Percentiles rank a stretch among this genome's conserved stretches.
These are phyloP conservation scores for Gobius niger DNA, from an alignment of 2,113 vertebrate genomes.

Conservation along the genomic window DNA sequence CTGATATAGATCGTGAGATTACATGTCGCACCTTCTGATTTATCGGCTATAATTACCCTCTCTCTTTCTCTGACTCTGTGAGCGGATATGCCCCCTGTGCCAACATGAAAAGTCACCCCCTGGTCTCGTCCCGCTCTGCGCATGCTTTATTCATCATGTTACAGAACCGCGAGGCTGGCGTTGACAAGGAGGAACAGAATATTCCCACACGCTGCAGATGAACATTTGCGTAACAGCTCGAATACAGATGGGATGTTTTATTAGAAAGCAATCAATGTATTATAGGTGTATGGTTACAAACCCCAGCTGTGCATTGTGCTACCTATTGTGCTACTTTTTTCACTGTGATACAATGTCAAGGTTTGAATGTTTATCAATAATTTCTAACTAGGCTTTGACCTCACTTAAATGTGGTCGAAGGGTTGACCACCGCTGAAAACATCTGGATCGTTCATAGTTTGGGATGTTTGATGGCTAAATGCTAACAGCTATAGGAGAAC, in stretches of 20 bases:
- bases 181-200: slow-evolving; percentile 29
- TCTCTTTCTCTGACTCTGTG: slow-evolving; percentile 2
- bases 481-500: too few species aligned
- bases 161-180: slow-evolving; percentile 18
- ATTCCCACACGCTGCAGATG: slow-evolving; percentile 29
- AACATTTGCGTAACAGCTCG: slow-evolving; percentile 1
- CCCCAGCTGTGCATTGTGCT: background rate
- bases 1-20: too few species aligned
- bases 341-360: too few species aligned
- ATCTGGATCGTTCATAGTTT: too few species aligned
- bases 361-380: too few species aligned
- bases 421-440: too few species aligned
- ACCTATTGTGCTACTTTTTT: too few species aligned
- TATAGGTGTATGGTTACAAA: background rate
- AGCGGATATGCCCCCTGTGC: slow-evolving; percentile 31
- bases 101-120: slow-evolving; percentile 44
- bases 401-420: too few species aligned
- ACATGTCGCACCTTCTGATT: background rate
- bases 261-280: background rate
- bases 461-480: too few species aligned
- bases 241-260: background rate
- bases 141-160: slow-evolving; percentile 44
- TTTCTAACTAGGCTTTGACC: too few species aligned
- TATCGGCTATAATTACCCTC: background rate
- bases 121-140: background rate